Evolutionary conservation across 2,113 vertebrate species (phyloP).

Genomic region (Bettongia penicillata): DNA sequence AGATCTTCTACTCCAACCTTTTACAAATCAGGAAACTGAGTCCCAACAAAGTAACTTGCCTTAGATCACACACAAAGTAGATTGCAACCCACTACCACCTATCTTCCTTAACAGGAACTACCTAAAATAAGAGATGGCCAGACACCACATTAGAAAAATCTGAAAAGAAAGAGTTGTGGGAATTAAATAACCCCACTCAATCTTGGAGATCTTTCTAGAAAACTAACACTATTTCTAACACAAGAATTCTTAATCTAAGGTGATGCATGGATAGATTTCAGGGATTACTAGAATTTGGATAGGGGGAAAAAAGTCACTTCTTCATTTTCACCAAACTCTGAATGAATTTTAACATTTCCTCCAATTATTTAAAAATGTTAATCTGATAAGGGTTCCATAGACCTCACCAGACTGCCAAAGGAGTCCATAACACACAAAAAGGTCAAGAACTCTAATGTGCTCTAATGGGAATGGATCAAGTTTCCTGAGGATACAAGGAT

Average conservation of each 20-base stretch:
- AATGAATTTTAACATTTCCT: background rate
- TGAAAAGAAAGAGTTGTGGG: constrained; percentile 54
- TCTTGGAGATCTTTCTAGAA: constrained; percentile 59
- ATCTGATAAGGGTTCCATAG: background rate
- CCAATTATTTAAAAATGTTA: background rate
- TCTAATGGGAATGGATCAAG: background rate
- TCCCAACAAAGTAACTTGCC: background rate
- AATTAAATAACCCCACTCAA: constrained; percentile 43
- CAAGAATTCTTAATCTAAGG: background rate
- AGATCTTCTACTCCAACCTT: background rate
- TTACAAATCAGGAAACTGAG: background rate
- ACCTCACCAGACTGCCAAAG: background rate
- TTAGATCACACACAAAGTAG: background rate
- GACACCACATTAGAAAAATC: constrained; percentile 24
- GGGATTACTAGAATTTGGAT: background rate
- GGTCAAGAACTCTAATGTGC: background rate
- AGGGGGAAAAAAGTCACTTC: background rate
- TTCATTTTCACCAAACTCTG: background rate
- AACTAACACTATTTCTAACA: constrained; percentile 29
- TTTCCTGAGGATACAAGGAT: no score
- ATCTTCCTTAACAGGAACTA: background rate
- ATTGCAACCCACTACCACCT: background rate
- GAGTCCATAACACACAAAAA: background rate
- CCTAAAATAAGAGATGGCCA: background rate
- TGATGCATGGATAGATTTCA: background rate